Evolutionary conservation across 2,113 vertebrate species (phyloP), one percentile per base, ranked within the genome.

Genomic region (Sitta europaea): DNA sequence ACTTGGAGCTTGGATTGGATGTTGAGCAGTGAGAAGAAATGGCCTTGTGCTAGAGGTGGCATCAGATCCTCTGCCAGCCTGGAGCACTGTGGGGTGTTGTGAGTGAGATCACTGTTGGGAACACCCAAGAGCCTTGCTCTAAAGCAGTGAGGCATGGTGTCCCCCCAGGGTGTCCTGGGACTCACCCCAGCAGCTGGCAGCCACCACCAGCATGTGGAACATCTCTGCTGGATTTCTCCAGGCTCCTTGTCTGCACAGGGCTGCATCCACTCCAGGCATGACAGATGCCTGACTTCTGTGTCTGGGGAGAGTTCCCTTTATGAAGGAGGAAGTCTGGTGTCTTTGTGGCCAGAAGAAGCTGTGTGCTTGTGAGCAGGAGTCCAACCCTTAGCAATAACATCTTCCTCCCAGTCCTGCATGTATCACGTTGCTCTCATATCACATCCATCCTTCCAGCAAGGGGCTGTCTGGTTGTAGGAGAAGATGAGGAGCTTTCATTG

Each of bases 1-100:
- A 29, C 43, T 57, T 58, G 24, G 42, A 67, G 42, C 51, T 77
- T 92, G 45, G 47, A 18, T 50, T 54, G 38, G 68, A 11, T 47
- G 47, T 62, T 70, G 17, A 84, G 51, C 72, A 66, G 68, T 14
- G 28, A 33, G 50, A 54, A 51, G 36, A 48, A 72, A 23, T 43
- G 45, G 19, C 86, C 35, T 78, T 57, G 48, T 67, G 40, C 35
- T 55, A 6, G 35, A 78, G 33, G 20, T 48, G 78, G 6, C 27
- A 14, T 13, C 40, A 65, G 27, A 45, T 57, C 24, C 43, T 33
- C n/a, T 71, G 1, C 1, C 19, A 23, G 31, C 42, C 14, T 9
- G 10, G 12, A 51, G 3, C 10, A 3, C 21, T 3, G 0, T 0
- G 1, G 81, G 63, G 1, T 21, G 29, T 43, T 33, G 42, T 2